Evolutionary conservation across 2,797 vertebrate genomes (phyloP).

Genomic region (Acestrorhynchus altus): DNA sequence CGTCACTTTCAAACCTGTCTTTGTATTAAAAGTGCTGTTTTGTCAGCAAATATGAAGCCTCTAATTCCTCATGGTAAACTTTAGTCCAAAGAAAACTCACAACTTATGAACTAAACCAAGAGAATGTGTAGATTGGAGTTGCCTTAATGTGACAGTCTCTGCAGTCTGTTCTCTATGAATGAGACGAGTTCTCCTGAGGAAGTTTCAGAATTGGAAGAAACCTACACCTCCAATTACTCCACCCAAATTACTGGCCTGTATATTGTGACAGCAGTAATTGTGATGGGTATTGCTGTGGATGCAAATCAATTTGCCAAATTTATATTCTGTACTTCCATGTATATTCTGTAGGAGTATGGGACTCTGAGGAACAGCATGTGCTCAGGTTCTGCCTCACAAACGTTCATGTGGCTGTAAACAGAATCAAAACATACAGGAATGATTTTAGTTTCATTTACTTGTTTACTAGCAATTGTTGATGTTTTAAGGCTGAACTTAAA

Average conservation of each 20-base stretch:
- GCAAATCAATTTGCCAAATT: constrained; percentile 99
- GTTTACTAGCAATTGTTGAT: too few species aligned
- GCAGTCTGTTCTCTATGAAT: constrained; percentile 79
- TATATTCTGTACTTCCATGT: too few species aligned
- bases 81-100: background rate
- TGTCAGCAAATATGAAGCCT: background rate
- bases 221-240: constrained; percentile 96
- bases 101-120: background rate
- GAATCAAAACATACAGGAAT: background rate
- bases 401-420: background rate
- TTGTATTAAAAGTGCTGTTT: constrained; percentile 32
- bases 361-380: constrained; percentile 54
- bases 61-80: background rate
- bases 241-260: constrained; percentile 96
- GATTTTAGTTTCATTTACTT: background rate
- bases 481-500: background rate
- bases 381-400: background rate
- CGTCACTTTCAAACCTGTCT: constrained; percentile 6
- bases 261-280: constrained; percentile 95
- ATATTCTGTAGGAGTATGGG: constrained; percentile 94
- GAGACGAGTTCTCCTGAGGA: constrained; percentile 86
- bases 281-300: constrained; percentile 96
- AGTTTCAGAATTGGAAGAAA: constrained; percentile 83
- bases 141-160: background rate
- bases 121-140: background rate